Evolutionary conservation across 2,797 vertebrate species (phyloP).

Genomic region (Brachyalestes nurse): DNA sequence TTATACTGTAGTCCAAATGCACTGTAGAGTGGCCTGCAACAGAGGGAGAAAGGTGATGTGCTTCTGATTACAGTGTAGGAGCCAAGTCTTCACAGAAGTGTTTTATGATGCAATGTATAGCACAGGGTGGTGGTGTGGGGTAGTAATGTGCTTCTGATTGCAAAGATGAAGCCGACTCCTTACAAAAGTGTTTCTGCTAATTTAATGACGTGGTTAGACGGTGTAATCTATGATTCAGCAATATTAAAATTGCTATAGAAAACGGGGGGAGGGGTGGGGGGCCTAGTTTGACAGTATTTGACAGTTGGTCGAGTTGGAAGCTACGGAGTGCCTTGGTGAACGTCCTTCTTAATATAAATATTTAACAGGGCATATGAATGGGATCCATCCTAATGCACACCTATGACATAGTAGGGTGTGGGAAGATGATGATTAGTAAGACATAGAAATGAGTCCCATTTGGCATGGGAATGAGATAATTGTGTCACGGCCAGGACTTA

Average conservation of each 20-base stretch:
- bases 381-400: neutral
- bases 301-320: constrained; percentile 47
- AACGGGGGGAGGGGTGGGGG: neutral
- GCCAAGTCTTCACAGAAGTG: constrained; percentile 15
- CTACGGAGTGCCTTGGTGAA: neutral
- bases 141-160: constrained; percentile 64
- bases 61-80: constrained; percentile 49
- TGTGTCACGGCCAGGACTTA: too few relatives aligned
- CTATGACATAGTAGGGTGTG: neutral
- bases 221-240: constrained; percentile 54
- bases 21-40: constrained; percentile 56
- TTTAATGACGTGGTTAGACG: constrained; percentile 50
- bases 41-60: constrained; percentile 61
- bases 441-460: too few relatives aligned
- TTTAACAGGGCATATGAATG: too few relatives aligned
- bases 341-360: too few relatives aligned
- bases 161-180: constrained; percentile 4
- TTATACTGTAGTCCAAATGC: constrained; percentile 60
- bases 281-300: constrained; percentile 14
- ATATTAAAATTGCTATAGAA: constrained; percentile 55
- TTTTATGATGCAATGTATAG: constrained; percentile 54
- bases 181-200: constrained; percentile 18
- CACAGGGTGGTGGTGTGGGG: constrained; percentile 35
- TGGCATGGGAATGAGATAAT: too few relatives aligned
- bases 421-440: too few relatives aligned